Conservation (phyloP, 1,140 invertebrate genomes). For the Sinonovacula constricta region DNA sequence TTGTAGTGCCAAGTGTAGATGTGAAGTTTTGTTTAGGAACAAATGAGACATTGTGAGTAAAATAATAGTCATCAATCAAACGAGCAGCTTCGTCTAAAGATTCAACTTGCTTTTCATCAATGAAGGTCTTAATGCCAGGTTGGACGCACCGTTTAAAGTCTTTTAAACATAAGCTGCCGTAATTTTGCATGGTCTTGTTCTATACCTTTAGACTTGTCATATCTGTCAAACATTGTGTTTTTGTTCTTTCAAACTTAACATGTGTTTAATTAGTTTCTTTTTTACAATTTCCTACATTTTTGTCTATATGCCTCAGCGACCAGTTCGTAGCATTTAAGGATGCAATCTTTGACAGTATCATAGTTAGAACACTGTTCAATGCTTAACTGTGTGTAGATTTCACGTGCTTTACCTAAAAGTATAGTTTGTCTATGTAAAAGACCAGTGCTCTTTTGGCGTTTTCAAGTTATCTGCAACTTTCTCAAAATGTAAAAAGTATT, state of each 20-base stretch:
- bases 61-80: slow-evolving; percentile 50
- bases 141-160: no score
- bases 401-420: slow-evolving; percentile 45
- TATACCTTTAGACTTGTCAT: slow-evolving; percentile 32
- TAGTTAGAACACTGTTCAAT: slow-evolving; percentile 41
- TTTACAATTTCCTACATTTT: slow-evolving; percentile 46
- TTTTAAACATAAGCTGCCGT: slow-evolving; percentile 48
- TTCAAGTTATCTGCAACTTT: slow-evolving; percentile 50
- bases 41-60: slow-evolving; percentile 41
- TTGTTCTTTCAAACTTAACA: slow-evolving; percentile 57
- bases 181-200: slow-evolving; percentile 48
- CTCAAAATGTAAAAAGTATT: slow-evolving; percentile 51
- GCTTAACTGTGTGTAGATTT: slow-evolving; percentile 36
- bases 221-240: not conserved
- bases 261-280: slow-evolving; percentile 48
- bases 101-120: no score
- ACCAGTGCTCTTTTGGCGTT: slow-evolving; percentile 44
- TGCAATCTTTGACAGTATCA: slow-evolving; percentile 33
- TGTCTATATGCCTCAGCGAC: slow-evolving; percentile 55
- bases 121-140: no score
- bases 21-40: not conserved
- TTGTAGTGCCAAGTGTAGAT: not conserved
- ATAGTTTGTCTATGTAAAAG: slow-evolving; percentile 48
- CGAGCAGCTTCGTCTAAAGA: no score
- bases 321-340: slow-evolving; percentile 54